These are phyloP conservation scores for Azorinus chamasolen DNA, from an alignment of 2,888 invertebrate genomes.

Conservation along the genomic window DNA sequence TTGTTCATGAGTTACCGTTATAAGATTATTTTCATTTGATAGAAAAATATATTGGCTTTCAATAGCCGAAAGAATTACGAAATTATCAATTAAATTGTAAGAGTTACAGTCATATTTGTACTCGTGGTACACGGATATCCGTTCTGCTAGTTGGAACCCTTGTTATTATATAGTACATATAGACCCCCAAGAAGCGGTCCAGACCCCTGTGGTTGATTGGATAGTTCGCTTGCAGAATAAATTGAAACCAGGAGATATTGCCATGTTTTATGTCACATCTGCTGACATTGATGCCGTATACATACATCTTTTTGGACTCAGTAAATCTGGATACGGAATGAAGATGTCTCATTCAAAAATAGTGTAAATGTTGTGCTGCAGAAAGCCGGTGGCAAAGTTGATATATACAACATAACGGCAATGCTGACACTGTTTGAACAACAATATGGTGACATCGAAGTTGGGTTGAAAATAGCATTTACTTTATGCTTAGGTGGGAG, in stretches of 20 bases:
- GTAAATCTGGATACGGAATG: neutral
- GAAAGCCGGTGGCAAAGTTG: constrained; percentile 6
- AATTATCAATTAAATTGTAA: no score
- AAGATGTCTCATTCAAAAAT: neutral
- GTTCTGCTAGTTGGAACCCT: no score
- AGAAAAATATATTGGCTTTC: no score
- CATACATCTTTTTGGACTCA: constrained; percentile 6
- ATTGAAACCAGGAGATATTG: neutral
- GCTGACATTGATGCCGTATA: constrained; percentile 19
- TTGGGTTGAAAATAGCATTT: constrained; percentile 8
- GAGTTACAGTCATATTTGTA: no score
- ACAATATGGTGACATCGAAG: neutral
- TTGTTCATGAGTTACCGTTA: no score
- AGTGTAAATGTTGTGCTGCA: constrained; percentile 12
- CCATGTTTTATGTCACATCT: constrained; percentile 17
- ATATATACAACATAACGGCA: constrained; percentile 15
- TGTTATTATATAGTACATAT: no score
- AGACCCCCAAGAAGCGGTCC: no score
- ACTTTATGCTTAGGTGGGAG: constrained; percentile 16
- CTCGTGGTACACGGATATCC: no score
- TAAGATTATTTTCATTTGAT: no score
- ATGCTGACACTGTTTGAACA: constrained; percentile 3
- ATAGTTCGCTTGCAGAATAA: neutral
- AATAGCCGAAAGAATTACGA: no score
- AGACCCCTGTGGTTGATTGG: no score